Percentiles rank a stretch among this genome's conserved stretches.
Evolutionary conservation across 1,140 invertebrate genomes (phyloP).

Genomic region (Ephestia elutella): DNA sequence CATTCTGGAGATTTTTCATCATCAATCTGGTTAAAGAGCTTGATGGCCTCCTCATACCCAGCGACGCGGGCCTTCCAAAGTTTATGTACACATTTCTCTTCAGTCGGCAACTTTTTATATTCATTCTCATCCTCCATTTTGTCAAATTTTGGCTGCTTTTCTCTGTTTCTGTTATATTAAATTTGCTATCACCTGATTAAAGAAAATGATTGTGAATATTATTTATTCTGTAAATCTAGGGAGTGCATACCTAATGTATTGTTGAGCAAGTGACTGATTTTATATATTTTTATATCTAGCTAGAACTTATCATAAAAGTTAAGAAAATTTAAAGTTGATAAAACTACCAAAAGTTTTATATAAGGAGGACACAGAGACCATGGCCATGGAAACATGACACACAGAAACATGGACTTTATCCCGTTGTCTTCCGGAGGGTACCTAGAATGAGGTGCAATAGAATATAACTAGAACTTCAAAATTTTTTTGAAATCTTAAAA

Average conservation of each 20-base stretch:
- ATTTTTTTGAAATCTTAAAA: too few relatives aligned
- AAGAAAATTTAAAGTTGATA: too few relatives aligned
- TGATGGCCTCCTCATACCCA: constrained; percentile 95
- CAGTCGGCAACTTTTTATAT: constrained; percentile 92
- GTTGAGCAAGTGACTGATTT: too few relatives aligned
- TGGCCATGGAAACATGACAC: too few relatives aligned
- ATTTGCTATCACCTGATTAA: neutral
- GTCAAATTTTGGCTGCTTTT: constrained; percentile 18
- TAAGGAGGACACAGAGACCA: too few relatives aligned
- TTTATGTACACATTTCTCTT: constrained; percentile 94
- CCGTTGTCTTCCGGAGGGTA: too few relatives aligned
- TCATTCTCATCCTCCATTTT: constrained; percentile 92
- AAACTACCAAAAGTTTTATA: too few relatives aligned
- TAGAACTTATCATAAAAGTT: neutral
- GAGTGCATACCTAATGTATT: too few relatives aligned
- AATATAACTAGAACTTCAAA: too few relatives aligned
- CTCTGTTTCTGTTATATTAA: constrained; percentile 13
- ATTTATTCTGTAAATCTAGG: neutral
- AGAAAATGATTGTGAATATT: neutral
- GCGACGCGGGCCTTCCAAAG: constrained; percentile 95
- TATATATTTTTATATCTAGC: too few relatives aligned
- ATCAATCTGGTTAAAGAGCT: constrained; percentile 88
- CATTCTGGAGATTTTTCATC: constrained; percentile 96
- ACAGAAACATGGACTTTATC: too few relatives aligned
- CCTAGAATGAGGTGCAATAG: too few relatives aligned